These are phyloP conservation scores for Emys orbicularis DNA, from an alignment of 2,797 vertebrate genomes.

Conservation along the genomic window DNA sequence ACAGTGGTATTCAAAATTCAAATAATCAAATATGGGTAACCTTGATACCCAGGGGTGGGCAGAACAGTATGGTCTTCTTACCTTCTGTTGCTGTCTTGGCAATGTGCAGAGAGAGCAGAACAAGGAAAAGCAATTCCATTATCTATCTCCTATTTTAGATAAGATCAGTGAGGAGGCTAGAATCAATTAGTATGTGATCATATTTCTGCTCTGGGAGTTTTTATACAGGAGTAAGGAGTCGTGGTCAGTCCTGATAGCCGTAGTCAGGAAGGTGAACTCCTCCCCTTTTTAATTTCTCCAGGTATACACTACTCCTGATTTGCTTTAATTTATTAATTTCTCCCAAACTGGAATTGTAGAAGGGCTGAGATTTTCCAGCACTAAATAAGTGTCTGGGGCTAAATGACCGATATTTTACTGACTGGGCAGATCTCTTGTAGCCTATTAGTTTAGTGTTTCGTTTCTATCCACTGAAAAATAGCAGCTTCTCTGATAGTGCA, in stretches of 20 bases:
- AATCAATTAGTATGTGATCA: constrained; percentile 61
- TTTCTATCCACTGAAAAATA: neutral
- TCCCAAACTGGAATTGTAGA: neutral
- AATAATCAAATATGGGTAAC: neutral
- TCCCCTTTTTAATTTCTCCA: constrained; percentile 74
- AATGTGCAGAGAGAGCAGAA: constrained; percentile 49
- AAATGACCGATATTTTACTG: neutral
- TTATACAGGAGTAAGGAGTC: constrained; percentile 73
- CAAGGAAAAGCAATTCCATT: constrained; percentile 64
- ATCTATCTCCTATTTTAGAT: constrained; percentile 37
- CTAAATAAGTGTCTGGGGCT: neutral
- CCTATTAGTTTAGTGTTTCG: neutral
- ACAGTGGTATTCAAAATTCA: neutral
- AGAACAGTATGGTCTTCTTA: constrained; percentile 63
- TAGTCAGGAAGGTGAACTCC: constrained; percentile 72
- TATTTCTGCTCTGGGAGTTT: constrained; percentile 67
- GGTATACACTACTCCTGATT: constrained; percentile 60
- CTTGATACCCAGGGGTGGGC: neutral
- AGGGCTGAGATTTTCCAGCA: neutral
- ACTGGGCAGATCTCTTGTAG: neutral
- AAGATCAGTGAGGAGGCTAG: constrained; percentile 51
- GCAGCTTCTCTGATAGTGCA: neutral
- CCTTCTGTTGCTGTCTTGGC: constrained; percentile 62
- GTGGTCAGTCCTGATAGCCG: constrained; percentile 69
- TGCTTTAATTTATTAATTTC: constrained; percentile 41